Base-by-base conservation (phyloP, 1,140 invertebrate species). In the Drosophila nigrodunni region DNA sequence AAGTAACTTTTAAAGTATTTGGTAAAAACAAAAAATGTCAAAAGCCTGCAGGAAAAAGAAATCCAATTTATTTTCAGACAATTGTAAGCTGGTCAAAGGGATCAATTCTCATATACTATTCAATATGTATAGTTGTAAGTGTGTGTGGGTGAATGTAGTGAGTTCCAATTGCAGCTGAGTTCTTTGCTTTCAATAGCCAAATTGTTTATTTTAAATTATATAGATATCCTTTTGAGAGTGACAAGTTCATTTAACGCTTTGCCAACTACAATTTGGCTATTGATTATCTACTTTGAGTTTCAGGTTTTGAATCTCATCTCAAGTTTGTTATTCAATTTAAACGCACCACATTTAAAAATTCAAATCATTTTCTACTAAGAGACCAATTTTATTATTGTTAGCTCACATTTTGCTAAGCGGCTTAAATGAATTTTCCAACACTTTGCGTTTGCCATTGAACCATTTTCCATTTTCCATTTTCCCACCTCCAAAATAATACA, bases 381-480 rank as follows among this genome's bases (percentile, higher is more conserved):
- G 66, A 75, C 74, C 57, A 61, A 55, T 74, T 74, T 69, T 86
- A 86, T 88, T 89, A 89, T 87, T 83, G 80, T 77, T 80, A 58
- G 77, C 72, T 55, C 54, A 76, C 75, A 80, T 89, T 89, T 83
- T 74, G 50, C 55, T 88, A 88, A 88, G 83, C 80, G 77, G 85
- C 83, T 88, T 88, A 88, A 89, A 55, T 62, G 77, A 78, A 80
- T 83, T 88, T 89, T 72, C 70, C 67, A 83, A 80, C 83, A 77
- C 69, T 77, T 72, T 68, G 74, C 13, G 15, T 8, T 8, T 54
- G 41, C 39, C 39, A 55, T 35, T 44, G 39, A 46, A 35, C 39
- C 30, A 10, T 13, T 7, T 7, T 15, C 15, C 15, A 15, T 15
- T 15, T 15, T 15, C 39, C 30, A 10, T 13, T 7, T 3, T 39